These are phyloP conservation scores for Catocala sponsa DNA, from an alignment of 2,888 invertebrate species.

Conservation along the genomic window DNA sequence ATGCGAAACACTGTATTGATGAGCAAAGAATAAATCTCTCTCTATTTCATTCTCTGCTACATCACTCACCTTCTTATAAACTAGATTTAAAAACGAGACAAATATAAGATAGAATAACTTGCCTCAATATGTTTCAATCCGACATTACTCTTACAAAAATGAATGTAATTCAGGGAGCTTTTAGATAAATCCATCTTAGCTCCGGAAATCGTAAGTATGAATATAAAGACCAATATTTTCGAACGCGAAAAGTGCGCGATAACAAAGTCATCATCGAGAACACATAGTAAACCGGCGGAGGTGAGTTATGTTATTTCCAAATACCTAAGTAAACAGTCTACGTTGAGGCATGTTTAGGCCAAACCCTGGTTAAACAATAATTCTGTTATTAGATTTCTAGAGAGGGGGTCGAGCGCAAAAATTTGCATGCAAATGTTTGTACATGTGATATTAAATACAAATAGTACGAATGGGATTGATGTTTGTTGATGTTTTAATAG, in stretches of 20 bases:
- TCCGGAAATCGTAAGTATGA: too few relatives aligned
- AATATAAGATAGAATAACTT: too few relatives aligned
- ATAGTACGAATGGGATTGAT: conserved; percentile 10
- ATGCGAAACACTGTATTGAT: too few relatives aligned
- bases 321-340: conserved; percentile 65
- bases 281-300: conserved; percentile 36
- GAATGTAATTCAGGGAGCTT: too few relatives aligned
- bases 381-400: conserved; percentile 65
- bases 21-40: too few relatives aligned
- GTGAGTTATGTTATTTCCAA: conserved; percentile 65
- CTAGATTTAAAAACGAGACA: too few relatives aligned
- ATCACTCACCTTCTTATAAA: too few relatives aligned
- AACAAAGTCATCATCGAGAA: conserved; percentile 15
- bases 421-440: conserved; percentile 48
- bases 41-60: too few relatives aligned
- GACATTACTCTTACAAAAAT: too few relatives aligned
- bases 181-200: too few relatives aligned
- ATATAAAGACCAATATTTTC: neutral
- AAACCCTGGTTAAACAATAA: conserved; percentile 64
- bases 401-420: conserved; percentile 36
- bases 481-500: conserved; percentile 14
- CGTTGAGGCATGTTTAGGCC: conserved; percentile 55
- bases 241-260: neutral
- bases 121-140: too few relatives aligned
- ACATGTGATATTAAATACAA: conserved; percentile 22